A percentile compares a stretch with the other conserved stretches of the same genome.
phyloP scores from a whole-genome alignment of 2,113 vertebrate genomes.

The Lampris incognitus region DNA sequence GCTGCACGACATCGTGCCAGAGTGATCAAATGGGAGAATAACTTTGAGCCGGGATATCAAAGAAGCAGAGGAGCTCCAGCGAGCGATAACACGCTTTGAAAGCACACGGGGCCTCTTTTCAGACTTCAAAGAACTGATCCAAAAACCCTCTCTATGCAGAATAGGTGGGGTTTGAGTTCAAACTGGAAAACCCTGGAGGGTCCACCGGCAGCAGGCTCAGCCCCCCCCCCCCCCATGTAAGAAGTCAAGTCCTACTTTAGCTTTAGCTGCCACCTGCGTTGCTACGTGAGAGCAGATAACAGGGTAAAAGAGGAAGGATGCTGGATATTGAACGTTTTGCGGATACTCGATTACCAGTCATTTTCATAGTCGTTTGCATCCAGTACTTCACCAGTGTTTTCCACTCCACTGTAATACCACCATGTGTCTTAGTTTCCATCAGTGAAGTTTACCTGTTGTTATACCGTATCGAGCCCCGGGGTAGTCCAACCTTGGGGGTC shows the following conservation, averaged over 20 bases:
- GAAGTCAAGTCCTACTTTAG: constrained; percentile 1
- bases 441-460: too few species aligned
- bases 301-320: too few species aligned
- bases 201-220: neutral
- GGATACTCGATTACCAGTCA: too few species aligned
- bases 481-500: too few species aligned
- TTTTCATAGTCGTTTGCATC: too few species aligned
- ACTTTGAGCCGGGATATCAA: neutral
- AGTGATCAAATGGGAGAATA: constrained; percentile 1
- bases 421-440: too few species aligned
- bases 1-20: neutral
- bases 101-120: constrained; percentile 23
- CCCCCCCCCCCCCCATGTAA: neutral
- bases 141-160: constrained; percentile 18
- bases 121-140: constrained; percentile 33
- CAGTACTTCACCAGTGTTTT: too few species aligned
- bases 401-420: too few species aligned
- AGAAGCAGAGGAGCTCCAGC: neutral
- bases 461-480: too few species aligned
- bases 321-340: too few species aligned
- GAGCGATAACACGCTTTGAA: neutral
- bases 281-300: neutral
- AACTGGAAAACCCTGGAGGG: constrained; percentile 18
- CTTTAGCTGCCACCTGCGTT: too few species aligned
- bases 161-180: constrained; percentile 28